These are phyloP conservation scores for Coelopa frigida DNA, from an alignment of 1,140 invertebrate species.

Conservation along the genomic window DNA sequence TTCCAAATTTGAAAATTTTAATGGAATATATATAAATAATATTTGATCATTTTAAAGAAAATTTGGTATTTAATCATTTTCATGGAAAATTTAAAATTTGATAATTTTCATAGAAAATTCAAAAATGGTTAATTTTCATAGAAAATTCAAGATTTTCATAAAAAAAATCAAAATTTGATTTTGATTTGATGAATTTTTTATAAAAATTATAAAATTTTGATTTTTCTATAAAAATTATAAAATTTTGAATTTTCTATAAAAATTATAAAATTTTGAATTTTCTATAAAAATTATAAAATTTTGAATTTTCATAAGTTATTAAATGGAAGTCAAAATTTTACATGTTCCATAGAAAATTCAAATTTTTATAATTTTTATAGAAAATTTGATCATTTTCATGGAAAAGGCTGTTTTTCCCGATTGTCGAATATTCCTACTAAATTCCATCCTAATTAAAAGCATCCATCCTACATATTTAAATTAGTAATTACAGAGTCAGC, in stretches of 20 bases:
- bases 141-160: neutral
- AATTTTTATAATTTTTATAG: no score
- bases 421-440: no score
- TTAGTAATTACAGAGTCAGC: no score
- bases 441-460: no score
- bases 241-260: constrained; percentile 4
- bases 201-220: neutral
- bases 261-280: neutral
- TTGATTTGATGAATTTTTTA: neutral
- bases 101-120: neutral
- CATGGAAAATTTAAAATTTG: neutral
- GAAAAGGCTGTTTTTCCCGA: no score
- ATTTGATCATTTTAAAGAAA: neutral
- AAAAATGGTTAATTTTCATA: constrained; percentile 1
- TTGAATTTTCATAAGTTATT: no score
- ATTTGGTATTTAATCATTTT: constrained; percentile 4
- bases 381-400: no score
- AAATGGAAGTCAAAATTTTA: no score
- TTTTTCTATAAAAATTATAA: constrained; percentile 1
- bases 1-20: no score
- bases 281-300: constrained; percentile 6
- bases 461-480: no score
- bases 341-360: no score
- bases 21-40: neutral
- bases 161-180: constrained; percentile 1